Conservation (phyloP, 1,140 invertebrate species). For the Neomicropteryx cornuta region DNA sequence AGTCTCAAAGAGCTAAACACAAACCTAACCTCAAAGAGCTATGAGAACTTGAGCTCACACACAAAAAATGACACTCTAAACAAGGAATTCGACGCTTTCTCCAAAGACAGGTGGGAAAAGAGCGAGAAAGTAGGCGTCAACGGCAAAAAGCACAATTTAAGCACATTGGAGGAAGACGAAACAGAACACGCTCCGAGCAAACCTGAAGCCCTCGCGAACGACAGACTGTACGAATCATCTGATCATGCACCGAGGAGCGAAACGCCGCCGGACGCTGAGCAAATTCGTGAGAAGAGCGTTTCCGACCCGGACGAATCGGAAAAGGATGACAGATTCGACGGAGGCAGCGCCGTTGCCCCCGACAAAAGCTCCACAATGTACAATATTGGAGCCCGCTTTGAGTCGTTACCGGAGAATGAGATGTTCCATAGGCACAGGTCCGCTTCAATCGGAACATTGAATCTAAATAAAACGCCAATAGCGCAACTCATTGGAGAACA, state of each 20-base stretch:
- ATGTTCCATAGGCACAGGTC: conserved; percentile 40
- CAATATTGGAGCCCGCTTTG: too few species aligned
- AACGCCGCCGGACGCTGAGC: too few species aligned
- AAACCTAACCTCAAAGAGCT: conserved; percentile 21
- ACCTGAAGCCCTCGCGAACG: neutral
- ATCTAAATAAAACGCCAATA: conserved; percentile 33
- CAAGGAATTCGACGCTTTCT: conserved; percentile 34
- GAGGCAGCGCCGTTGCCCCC: too few species aligned
- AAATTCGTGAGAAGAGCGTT: too few species aligned
- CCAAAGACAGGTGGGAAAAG: conserved; percentile 25
- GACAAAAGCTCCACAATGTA: too few species aligned
- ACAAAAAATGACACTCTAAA: conserved; percentile 22
- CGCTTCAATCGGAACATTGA: conserved; percentile 45
- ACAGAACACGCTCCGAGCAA: conserved; percentile 17
- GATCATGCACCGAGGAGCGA: too few species aligned
- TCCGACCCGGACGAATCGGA: too few species aligned
- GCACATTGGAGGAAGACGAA: conserved; percentile 32
- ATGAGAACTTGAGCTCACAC: conserved; percentile 19
- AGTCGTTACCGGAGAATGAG: conserved; percentile 32
- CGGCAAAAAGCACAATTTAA: conserved; percentile 27
- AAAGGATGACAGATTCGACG: too few species aligned
- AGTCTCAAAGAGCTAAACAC: conserved; percentile 30
- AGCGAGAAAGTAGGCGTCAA: conserved; percentile 21
- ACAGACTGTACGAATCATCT: too few species aligned
- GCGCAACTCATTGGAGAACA: conserved; percentile 49